phyloP scores from a whole-genome alignment of 2,888 invertebrate species.

The Dyspetes luteomarginatus region DNA sequence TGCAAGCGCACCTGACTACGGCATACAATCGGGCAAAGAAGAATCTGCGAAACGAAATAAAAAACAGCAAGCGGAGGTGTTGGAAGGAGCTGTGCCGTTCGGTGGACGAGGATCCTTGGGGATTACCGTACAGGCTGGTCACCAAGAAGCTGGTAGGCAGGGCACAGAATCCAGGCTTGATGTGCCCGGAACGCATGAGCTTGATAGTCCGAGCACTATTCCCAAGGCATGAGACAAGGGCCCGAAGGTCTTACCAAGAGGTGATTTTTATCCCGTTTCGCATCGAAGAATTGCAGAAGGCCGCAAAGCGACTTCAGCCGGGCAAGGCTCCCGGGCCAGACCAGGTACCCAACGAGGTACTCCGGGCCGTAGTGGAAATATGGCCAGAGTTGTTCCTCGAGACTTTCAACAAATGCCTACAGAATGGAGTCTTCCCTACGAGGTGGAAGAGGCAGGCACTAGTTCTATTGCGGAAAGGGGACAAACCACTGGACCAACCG shows the following conservation, averaged over 20 bases:
- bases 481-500: not conserved
- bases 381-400: constrained; percentile 7
- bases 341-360: constrained; percentile 15
- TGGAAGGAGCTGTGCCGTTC: constrained; percentile 22
- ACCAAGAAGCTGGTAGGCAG: constrained; percentile 1
- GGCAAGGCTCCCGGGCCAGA: constrained; percentile 27
- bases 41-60: constrained; percentile 11
- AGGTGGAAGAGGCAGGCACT: constrained; percentile 24
- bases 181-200: constrained; percentile 16
- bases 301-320: constrained; percentile 3
- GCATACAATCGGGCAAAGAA: not conserved
- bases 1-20: not conserved
- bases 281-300: not conserved
- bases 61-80: constrained; percentile 15
- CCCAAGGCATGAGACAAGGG: constrained; percentile 13
- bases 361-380: not conserved
- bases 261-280: not conserved
- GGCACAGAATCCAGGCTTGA: constrained; percentile 6
- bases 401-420: constrained; percentile 5
- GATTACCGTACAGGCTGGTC: constrained; percentile 4
- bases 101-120: constrained; percentile 42
- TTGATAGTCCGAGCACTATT: constrained; percentile 26
- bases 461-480: constrained; percentile 14
- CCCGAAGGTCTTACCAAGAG: not conserved
- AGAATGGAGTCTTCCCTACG: not conserved